Conservation (phyloP, 2,113 vertebrate species). For the Thamnaconus septentrionalis region DNA sequence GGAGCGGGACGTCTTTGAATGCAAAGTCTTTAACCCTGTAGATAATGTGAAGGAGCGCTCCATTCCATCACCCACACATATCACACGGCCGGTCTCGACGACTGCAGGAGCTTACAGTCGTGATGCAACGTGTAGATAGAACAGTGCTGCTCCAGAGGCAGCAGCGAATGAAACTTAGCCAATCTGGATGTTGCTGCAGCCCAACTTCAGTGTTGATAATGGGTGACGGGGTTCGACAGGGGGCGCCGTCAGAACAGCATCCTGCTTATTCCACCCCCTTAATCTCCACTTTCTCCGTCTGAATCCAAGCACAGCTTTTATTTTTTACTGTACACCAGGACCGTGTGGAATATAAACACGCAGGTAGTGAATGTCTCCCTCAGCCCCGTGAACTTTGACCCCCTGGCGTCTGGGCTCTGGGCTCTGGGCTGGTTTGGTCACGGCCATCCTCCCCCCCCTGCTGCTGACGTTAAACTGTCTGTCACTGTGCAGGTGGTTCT, state of each 20-base stretch:
- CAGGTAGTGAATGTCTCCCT: constrained; percentile 47
- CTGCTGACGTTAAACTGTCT: constrained; percentile 20
- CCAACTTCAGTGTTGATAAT: constrained; percentile 1
- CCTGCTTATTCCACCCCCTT: constrained; percentile 7
- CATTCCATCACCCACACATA: constrained; percentile 33
- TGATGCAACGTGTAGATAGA: constrained; percentile 20
- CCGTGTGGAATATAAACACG: constrained; percentile 22
- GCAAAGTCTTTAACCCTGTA: background rate
- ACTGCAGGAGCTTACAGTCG: background rate
- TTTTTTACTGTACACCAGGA: constrained; percentile 13
- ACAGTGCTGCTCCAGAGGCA: constrained; percentile 17
- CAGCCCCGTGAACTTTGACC: too few species aligned
- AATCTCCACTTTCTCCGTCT: background rate
- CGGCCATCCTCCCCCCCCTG: constrained; percentile 17
- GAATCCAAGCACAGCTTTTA: constrained; percentile 6
- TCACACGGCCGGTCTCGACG: constrained; percentile 1
- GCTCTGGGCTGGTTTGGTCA: constrained; percentile 39
- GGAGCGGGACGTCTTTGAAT: background rate
- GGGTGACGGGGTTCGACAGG: background rate
- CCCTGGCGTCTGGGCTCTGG: background rate
- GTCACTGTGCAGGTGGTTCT: constrained; percentile 29
- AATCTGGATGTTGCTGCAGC: constrained; percentile 17
- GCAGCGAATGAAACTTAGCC: constrained; percentile 26
- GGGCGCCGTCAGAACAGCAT: background rate
- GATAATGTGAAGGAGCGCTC: constrained; percentile 25